A percentile compares a stretch with the other conserved stretches of the same genome.
phyloP scores from a whole-genome alignment of 2,113 vertebrate genomes.

The Oncorhynchus kisutch region DNA sequence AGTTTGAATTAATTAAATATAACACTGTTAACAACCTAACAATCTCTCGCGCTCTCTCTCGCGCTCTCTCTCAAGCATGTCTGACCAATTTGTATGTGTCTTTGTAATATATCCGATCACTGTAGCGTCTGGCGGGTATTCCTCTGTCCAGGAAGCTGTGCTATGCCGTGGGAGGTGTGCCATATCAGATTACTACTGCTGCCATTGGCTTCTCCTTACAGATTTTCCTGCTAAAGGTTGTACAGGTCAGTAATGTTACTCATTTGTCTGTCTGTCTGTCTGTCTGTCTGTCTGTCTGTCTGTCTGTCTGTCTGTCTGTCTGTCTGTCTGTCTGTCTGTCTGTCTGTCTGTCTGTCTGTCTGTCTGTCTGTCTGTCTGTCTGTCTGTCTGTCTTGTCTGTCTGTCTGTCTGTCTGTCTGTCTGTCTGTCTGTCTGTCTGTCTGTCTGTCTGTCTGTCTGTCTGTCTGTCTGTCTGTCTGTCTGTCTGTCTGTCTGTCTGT shows the following conservation, averaged over 20 bases:
- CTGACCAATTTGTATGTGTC: no score
- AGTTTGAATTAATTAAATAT: no score
- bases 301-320: no score
- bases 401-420: no score
- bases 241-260: conserved; percentile 59
- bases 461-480: neutral
- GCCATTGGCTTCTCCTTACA: conserved; percentile 69
- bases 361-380: no score
- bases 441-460: neutral
- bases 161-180: conserved; percentile 69
- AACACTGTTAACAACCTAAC: no score
- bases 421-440: no score
- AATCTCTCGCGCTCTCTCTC: neutral
- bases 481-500: no score
- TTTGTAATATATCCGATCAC: conserved; percentile 34
- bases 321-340: no score
- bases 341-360: no score
- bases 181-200: conserved; percentile 66
- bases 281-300: no score
- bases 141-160: conserved; percentile 67
- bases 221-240: conserved; percentile 77
- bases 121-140: conserved; percentile 30
- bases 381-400: no score
- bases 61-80: neutral
- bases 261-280: neutral